Conservation (phyloP, 2,113 vertebrate species). For the Jaculus jaculus region DNA sequence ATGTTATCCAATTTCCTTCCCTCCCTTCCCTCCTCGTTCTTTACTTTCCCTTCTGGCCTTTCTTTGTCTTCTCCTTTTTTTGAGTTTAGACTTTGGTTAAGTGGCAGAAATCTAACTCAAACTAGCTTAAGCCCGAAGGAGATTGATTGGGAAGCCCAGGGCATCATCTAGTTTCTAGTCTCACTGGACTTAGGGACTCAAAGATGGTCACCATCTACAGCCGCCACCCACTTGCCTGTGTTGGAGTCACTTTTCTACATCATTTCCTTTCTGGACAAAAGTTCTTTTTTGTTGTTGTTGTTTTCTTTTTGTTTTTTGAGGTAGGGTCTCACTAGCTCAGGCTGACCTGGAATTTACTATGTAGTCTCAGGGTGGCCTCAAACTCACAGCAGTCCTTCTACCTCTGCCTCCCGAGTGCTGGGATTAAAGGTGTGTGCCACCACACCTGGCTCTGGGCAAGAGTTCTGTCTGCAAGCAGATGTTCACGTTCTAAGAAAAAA, state of each 20-base stretch:
- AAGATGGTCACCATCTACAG: background rate
- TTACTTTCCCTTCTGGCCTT: no score
- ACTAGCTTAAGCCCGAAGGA: slow-evolving; percentile 3
- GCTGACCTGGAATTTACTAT: no score
- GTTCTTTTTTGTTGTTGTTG: no score
- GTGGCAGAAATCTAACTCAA: slow-evolving; percentile 7
- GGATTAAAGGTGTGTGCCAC: no score
- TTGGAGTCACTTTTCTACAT: background rate
- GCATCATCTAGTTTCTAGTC: background rate
- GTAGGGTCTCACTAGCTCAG: no score
- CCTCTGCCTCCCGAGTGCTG: no score
- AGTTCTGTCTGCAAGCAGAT: background rate
- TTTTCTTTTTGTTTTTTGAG: no score
- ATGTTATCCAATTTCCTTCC: background rate
- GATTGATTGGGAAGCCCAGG: background rate
- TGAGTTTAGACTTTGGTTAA: slow-evolving; percentile 25
- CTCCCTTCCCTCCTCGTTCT: background rate
- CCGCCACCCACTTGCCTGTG: background rate
- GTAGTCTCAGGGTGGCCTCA: no score
- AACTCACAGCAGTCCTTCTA: no score
- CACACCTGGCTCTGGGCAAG: no score
- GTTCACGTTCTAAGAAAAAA: background rate
- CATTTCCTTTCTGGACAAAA: background rate
- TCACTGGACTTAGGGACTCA: background rate
- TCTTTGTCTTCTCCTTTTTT: background rate